Base-by-base conservation (phyloP, 2,113 vertebrate species). In the Crotalus tigris region DNA sequence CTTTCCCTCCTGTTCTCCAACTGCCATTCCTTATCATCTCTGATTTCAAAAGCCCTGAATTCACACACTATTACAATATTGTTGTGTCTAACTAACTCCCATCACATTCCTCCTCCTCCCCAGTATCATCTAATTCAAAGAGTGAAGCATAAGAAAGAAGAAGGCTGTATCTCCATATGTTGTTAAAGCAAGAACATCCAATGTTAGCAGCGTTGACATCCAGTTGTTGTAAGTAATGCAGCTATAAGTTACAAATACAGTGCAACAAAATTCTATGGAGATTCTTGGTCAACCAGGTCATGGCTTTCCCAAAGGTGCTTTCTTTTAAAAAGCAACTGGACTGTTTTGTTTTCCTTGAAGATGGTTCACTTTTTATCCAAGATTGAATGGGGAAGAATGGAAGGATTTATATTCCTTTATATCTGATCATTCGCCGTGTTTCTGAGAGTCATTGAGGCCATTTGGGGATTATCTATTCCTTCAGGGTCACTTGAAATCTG, bases 361-460 rank as follows among this genome's bases (percentile, higher is more conserved):
- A n/a, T 15, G 29, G 1, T 69, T 69, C 3, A 1, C 64, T 69
- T 69, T 29, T 2, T 12, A 69, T n/a, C 64, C 64, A 6, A 33
- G 64, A 69, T 5, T 6, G 29, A n/a, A 33, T n/a, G 1, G 29
- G 5, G 26, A 29, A 64, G 61, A 64, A 64, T n/a, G 61, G 11
- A 64, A 69, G 29, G 64, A 69, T 15, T n/a, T n/a, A 69, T 13
- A 69, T 15, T 69, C 61, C 61, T n/a, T n/a, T n/a, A 49, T 29
- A n/a, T 33, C 61, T n/a, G 61, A 4, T 13, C 0, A 2, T 64
- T 13, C 1, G 11, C 4, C 0, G 0, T 64, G 26, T n/a, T 64
- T 64, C 11, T 64, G 26, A 64, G 61, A 64, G 10, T n/a, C 11
- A 2, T 69, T n/a, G 12, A 69, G 11, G 12, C n/a, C 12, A 5